A percentile compares a stretch with the other conserved stretches of the same genome.
phyloP scores from a whole-genome alignment of 1,140 invertebrate genomes.

The Sminthurinus signatus region DNA sequence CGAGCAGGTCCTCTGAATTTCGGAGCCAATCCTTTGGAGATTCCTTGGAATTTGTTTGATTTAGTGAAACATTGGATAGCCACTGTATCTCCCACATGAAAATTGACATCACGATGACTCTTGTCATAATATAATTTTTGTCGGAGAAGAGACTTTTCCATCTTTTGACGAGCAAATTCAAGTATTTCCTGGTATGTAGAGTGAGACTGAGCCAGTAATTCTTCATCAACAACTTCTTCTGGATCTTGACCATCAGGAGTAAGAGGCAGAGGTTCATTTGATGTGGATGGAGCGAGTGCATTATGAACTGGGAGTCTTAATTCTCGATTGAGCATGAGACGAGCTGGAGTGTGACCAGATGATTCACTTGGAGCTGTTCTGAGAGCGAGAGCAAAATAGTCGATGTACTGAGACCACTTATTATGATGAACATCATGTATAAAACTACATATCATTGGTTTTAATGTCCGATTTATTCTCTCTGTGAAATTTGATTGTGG shows the following conservation, averaged over 20 bases:
- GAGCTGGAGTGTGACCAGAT: constrained; percentile 6
- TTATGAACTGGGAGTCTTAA: constrained; percentile 6
- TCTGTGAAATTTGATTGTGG: constrained; percentile 35
- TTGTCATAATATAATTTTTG: neutral
- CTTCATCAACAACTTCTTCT: neutral
- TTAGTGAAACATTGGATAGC: neutral
- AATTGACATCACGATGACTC: neutral
- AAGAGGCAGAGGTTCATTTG: too few species aligned
- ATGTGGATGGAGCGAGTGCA: neutral
- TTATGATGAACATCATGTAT: constrained; percentile 5
- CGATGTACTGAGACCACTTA: constrained; percentile 5
- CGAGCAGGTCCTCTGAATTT: neutral
- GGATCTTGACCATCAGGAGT: neutral
- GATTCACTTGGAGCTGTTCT: constrained; percentile 5
- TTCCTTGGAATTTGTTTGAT: neutral
- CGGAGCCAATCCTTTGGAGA: neutral
- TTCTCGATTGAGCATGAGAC: constrained; percentile 15
- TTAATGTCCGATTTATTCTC: constrained; percentile 23
- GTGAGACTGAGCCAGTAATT: neutral
- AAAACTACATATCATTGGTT: constrained; percentile 27
- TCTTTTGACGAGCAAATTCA: neutral
- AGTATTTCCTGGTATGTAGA: neutral
- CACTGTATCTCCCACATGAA: neutral
- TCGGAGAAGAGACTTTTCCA: neutral
- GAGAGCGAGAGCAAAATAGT: constrained; percentile 9